Evolutionary conservation across 2,888 invertebrate species (phyloP).

Genomic region (Luperina testacea): DNA sequence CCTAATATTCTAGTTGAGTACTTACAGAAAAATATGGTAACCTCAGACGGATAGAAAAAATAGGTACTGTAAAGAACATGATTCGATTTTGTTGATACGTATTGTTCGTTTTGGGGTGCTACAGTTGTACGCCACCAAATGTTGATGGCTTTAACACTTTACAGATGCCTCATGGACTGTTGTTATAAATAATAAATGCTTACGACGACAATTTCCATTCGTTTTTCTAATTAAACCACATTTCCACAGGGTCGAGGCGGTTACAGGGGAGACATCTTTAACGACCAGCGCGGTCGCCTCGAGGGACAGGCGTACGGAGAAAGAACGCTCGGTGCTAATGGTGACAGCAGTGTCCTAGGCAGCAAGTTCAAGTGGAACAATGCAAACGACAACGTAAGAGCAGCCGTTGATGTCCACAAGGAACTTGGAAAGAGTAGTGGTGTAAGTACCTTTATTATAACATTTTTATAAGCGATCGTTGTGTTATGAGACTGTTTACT

Average conservation of each 20-base stretch:
- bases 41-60: neutral
- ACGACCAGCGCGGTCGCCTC: slow-evolving; percentile 78
- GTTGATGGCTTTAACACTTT: too few species aligned
- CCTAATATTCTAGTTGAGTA: neutral
- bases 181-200: neutral
- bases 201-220: neutral
- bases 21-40: neutral
- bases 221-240: neutral
- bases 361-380: slow-evolving; percentile 76
- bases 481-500: neutral
- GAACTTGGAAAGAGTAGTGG: slow-evolving; percentile 76
- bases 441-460: slow-evolving; percentile 68
- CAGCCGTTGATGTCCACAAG: slow-evolving; percentile 75
- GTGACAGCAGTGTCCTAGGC: slow-evolving; percentile 77
- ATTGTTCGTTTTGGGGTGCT: neutral
- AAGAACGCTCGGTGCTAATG: slow-evolving; percentile 74
- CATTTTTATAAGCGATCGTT: neutral
- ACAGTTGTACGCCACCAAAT: neutral
- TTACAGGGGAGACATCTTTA: slow-evolving; percentile 79
- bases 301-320: slow-evolving; percentile 77
- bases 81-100: neutral
- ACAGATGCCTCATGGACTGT: neutral
- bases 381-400: slow-evolving; percentile 72
- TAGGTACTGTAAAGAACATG: neutral
- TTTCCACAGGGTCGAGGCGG: slow-evolving; percentile 77